Evolutionary conservation across 2,113 vertebrate species (phyloP), one percentile per base, ranked within the genome.

Genomic region (Procavia capensis): DNA sequence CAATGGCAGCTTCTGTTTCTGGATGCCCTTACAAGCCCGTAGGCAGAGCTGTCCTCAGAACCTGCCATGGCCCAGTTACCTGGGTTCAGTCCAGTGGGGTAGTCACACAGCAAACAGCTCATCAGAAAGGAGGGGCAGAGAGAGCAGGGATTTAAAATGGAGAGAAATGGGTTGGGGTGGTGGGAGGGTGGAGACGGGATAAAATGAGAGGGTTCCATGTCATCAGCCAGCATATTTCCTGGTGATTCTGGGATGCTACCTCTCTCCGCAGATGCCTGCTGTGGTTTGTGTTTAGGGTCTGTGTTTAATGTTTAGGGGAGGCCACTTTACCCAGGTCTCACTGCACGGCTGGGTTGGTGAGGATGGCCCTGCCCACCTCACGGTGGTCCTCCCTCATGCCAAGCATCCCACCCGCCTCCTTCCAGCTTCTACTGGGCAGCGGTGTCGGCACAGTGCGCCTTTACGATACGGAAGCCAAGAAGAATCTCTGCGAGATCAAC

Each of bases 391-490:
- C 9, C 39, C 79, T 45, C 43, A 59, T 16, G 6, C 75, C 34
- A 47, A 34, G 66, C 66, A 54, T 54, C 22, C 19, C 3, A 0
- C 11, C 43, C 63, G 63, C 91, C 39, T 91, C 2, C 0, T 93
- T 97, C 66, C 96, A 99, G 99, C 97, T 99, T n/a, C 96, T 99
- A 85, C 98, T 99, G 90, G 99, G 99, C 94, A 99, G 99, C 14
- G 99, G 99, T 0, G 99, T 99, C 0, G 99, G 99, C 9, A 99
- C 99, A 0, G 99, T 99, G 66, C 99, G 99, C 39, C 99, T 99
- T 5, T 99, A 99, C 9, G 99, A 99, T 95, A 99, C 99, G 0
- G 99, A 99, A 50, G 99, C 99, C 0, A 99, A 99, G 99, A 99
- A 99, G 98, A 99, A 99, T 92, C 99, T 99, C 50, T 99, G 99